A percentile compares a stretch with the other conserved stretches of the same genome.
phyloP scores from a whole-genome alignment of 2,113 vertebrate species.

The Brachypteracias leptosomus region DNA sequence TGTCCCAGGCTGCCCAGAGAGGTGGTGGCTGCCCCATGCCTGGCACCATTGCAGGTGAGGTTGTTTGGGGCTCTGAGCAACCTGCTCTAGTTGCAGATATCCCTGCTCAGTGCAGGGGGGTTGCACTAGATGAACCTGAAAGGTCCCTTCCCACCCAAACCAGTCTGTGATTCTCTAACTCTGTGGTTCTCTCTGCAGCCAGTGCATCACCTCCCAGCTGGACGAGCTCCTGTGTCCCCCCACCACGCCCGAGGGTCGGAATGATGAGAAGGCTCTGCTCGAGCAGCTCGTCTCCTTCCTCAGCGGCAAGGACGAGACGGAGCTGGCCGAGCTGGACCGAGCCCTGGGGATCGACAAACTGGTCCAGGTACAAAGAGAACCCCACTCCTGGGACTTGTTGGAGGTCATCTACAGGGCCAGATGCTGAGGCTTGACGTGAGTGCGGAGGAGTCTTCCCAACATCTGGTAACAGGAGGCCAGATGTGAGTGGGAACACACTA shows the following conservation, averaged over 20 bases:
- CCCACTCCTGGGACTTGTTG: fast-evolving
- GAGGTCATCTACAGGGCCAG: background rate
- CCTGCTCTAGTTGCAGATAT: too few species aligned
- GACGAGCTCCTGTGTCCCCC: slow-evolving; percentile 91
- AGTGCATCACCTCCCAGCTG: slow-evolving; percentile 86
- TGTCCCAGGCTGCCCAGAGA: too few species aligned
- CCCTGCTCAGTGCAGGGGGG: too few species aligned
- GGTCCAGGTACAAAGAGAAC: slow-evolving; percentile 81
- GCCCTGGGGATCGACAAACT: slow-evolving; percentile 95
- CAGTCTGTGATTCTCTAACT: too few species aligned
- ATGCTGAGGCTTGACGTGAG: background rate
- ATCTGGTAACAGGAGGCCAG: background rate
- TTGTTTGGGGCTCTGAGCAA: too few species aligned
- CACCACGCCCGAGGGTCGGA: slow-evolving; percentile 87
- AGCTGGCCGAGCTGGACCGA: slow-evolving; percentile 90
- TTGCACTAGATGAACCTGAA: too few species aligned
- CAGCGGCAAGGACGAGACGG: slow-evolving; percentile 95
- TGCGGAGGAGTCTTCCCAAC: background rate
- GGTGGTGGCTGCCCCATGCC: too few species aligned
- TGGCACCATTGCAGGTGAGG: too few species aligned
- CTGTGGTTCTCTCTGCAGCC: slow-evolving; percentile 66
- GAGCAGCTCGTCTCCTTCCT: slow-evolving; percentile 94
- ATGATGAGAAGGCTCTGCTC: slow-evolving; percentile 90
- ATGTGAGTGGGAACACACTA: background rate
- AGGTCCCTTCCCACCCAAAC: too few species aligned